A percentile compares a stretch with the other conserved stretches of the same genome.
phyloP scores from a whole-genome alignment of 2,797 vertebrate genomes.

The Eospalax fontanierii region DNA sequence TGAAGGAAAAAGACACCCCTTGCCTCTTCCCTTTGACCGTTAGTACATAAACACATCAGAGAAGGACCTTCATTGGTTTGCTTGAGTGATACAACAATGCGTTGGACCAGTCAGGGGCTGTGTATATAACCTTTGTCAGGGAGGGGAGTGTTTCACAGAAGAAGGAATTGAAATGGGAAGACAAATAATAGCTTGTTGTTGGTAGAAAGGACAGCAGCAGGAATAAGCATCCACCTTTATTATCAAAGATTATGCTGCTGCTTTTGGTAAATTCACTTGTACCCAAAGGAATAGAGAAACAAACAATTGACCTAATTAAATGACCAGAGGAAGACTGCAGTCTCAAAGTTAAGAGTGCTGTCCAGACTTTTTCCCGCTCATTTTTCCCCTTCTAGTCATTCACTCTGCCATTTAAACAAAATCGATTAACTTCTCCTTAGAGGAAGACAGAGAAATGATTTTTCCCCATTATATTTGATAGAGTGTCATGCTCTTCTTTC shows the following conservation, averaged over 20 bases:
- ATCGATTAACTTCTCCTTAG: conserved; percentile 50
- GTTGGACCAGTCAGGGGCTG: not conserved
- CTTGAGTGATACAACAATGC: not conserved
- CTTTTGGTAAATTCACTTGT: conserved; percentile 1
- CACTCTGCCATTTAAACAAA: conserved; percentile 54
- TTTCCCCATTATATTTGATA: conserved; percentile 38
- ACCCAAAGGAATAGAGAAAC: conserved; percentile 32
- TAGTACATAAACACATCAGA: not conserved
- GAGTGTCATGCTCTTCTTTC: conserved; percentile 49
- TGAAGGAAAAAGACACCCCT: not conserved
- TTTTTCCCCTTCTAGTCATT: conserved; percentile 22
- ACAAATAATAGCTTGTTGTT: not conserved
- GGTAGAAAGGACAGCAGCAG: not conserved
- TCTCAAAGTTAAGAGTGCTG: conserved; percentile 18
- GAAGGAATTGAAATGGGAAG: not conserved
- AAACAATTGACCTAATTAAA: conserved; percentile 49
- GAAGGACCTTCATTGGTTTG: not conserved
- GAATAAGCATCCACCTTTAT: not conserved
- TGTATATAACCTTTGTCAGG: not conserved
- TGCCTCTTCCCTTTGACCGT: not conserved
- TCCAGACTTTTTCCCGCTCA: conserved; percentile 7
- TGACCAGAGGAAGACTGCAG: conserved; percentile 1
- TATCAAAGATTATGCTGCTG: conserved; percentile 53
- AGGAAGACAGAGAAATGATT: conserved; percentile 52
- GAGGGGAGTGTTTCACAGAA: not conserved